These are phyloP conservation scores for Aurelia sp. DNA, from an alignment of 30 jellyfish, hydroid and myxozoan species.

Conservation along the genomic window DNA sequence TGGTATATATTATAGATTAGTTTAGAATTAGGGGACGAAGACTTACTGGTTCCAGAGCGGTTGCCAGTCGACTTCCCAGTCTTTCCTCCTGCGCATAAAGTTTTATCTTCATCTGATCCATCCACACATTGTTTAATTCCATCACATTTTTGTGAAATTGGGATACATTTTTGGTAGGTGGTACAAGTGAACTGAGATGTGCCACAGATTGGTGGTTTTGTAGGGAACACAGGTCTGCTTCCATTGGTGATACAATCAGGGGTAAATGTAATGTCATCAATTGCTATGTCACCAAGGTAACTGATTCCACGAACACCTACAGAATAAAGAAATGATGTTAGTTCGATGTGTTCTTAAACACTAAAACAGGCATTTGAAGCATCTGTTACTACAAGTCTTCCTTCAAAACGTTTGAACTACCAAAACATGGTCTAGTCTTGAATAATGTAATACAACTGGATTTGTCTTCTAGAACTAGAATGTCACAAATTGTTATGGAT, in stretches of 20 bases:
- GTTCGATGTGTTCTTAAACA: neutral
- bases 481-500: too few relatives aligned
- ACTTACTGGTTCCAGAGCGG: conserved; percentile 51
- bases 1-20: too few relatives aligned
- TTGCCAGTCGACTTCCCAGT: conserved; percentile 75
- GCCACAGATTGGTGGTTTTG: conserved; percentile 82
- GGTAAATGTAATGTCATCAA: conserved; percentile 91
- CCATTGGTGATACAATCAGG: conserved; percentile 98
- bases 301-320: conserved; percentile 87
- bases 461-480: too few relatives aligned
- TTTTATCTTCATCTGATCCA: conserved; percentile 83
- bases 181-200: conserved; percentile 70
- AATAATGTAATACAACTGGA: too few relatives aligned
- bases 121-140: conserved; percentile 84
- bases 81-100: conserved; percentile 46
- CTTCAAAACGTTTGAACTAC: too few relatives aligned
- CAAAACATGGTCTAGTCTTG: too few relatives aligned
- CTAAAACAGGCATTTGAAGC: too few relatives aligned
- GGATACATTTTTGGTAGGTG: conserved; percentile 69
- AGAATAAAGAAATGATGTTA: neutral
- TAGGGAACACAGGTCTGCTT: conserved; percentile 95
- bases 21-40: too few relatives aligned
- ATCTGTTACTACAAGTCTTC: too few relatives aligned
- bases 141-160: conserved; percentile 68
- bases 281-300: conserved; percentile 95